Evolutionary conservation across 1,140 invertebrate genomes (phyloP), one percentile per base, ranked within the genome.

Genomic region (Sarcophaga bullata): DNA sequence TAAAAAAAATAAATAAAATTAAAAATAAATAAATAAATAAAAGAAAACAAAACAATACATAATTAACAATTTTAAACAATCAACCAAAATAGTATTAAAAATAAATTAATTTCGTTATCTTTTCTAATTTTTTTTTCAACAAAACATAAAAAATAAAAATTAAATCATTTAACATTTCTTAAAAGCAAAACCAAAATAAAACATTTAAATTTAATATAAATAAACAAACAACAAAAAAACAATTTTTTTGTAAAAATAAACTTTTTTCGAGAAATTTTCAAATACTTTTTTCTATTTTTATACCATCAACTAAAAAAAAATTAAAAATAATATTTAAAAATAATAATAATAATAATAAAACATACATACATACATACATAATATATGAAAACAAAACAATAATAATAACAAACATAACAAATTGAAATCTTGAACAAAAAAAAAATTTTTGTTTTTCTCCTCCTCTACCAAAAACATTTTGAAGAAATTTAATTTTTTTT

Each of bases 241-340:
- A 58, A 68, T 19, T 68, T 68, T 68, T 68, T 52, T 68, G 9
- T 25, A 68, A 76, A 78, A 50, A 47, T 7, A 52, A 78, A 6
- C 52, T 50, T 78, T 78, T 73, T 78, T 78, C 50, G 48, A 48
- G 50, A 48, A 78, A 78, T 47, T 78, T 78, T 78, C 52, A 50
- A 19, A 78, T 50, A 78, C 75, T 78, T 78, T 76, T 68, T 78
- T 78, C 75, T 78, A 78, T 78, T 78, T 78, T 78, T 78, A 78
- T 78, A 78, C 75, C 75, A 78, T 78, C 17, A 78, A 50, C 15
- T 78, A 52, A 78, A 50, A 46, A 7, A 17, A 75, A 48, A 75
- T 13, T 11, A 50, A 52, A 78, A 75, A 8, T 8, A 47, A 46
- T 47, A 75, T 46, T 73, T 37, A 37, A 73, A 73, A 73, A 11